Evolutionary conservation across 2,888 invertebrate species (phyloP), one percentile per base, ranked within the genome.

Genomic region (Ochlodes sylvanus): DNA sequence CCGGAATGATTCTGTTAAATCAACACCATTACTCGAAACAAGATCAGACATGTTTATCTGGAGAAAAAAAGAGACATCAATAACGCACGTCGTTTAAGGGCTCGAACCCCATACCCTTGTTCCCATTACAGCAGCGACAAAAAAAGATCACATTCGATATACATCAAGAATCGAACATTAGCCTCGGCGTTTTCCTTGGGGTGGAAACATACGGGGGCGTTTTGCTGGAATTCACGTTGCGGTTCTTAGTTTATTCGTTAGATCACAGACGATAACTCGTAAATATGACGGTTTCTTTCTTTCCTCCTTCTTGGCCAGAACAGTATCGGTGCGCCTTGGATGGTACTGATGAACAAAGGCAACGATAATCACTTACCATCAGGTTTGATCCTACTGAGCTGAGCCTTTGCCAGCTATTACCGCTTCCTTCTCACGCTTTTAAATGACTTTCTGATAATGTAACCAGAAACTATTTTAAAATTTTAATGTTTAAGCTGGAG

Each of bases 81-180:
- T 92, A 91, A 88, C 87, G 61, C 67, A 68, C 67, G 77, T 85
- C 86, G 85, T 85, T 86, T 81, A 80, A 77, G 80, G 74, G 74
- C 79, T 79, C 79, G 52, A 55, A 42, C 78, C 76, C 78, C 72
- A 72, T 72, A 73, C 78, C 74, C 76, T 69, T 69, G 63, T 77
- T 73, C 78, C 79, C 83, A 83, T 84, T 81, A 83, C 82, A 77
- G 76, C 75, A 32, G 42, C 55, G 72, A 77, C 76, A 78, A 80
- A 82, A 75, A 81, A 82, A 87, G 86, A 89, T 88, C 89, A 82
- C 88, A 87, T 90, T 87, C 84, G 88, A 86, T 89, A 86, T 83
- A 88, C 87, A 88, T 91, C 90, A 89, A 83, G 88, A 88, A 92
- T 91, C 89, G 90, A 90, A 89, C 88, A 85, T 87, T 88, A 89